Evolutionary conservation across 2,888 invertebrate genomes (phyloP).

Genomic region (Conops quadrifasciatus): DNA sequence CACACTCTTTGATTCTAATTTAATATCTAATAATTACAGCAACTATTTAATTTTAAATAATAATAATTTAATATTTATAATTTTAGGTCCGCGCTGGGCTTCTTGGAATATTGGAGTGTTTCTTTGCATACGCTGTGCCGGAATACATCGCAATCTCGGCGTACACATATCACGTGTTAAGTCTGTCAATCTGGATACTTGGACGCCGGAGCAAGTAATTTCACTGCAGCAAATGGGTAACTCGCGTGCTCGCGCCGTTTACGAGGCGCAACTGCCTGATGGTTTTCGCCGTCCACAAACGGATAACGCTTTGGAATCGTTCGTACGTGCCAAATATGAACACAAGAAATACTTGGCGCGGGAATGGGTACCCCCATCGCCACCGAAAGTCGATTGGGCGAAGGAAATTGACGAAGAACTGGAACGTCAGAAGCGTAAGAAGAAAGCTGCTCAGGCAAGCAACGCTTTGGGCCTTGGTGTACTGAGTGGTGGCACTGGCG

Average conservation of each 20-base stretch:
- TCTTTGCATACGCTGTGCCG: constrained; percentile 97
- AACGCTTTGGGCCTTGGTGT: constrained; percentile 51
- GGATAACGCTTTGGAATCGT: constrained; percentile 91
- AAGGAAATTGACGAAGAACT: constrained; percentile 89
- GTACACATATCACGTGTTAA: constrained; percentile 99
- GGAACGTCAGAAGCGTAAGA: constrained; percentile 82
- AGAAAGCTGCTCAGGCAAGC: constrained; percentile 72
- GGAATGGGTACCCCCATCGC: constrained; percentile 91
- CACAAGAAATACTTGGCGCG: constrained; percentile 98
- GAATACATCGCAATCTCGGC: constrained; percentile 97
- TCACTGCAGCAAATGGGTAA: constrained; percentile 98
- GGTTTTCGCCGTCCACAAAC: constrained; percentile 95
- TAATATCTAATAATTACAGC: too few species aligned
- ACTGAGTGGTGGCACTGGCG: constrained; percentile 35
- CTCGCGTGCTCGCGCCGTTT: constrained; percentile 93
- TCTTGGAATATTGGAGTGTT: constrained; percentile 99
- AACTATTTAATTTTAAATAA: too few species aligned
- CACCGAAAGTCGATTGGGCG: constrained; percentile 87
- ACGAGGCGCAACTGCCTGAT: constrained; percentile 96
- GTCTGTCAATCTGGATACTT: constrained; percentile 96
- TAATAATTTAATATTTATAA: constrained; percentile 11
- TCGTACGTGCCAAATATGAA: constrained; percentile 98
- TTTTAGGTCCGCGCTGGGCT: constrained; percentile 97
- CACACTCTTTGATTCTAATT: too few species aligned
- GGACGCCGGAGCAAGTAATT: constrained; percentile 98